These are phyloP conservation scores for Heliconius eleuchia DNA, from an alignment of 1,140 invertebrate genomes.

Conservation along the genomic window DNA sequence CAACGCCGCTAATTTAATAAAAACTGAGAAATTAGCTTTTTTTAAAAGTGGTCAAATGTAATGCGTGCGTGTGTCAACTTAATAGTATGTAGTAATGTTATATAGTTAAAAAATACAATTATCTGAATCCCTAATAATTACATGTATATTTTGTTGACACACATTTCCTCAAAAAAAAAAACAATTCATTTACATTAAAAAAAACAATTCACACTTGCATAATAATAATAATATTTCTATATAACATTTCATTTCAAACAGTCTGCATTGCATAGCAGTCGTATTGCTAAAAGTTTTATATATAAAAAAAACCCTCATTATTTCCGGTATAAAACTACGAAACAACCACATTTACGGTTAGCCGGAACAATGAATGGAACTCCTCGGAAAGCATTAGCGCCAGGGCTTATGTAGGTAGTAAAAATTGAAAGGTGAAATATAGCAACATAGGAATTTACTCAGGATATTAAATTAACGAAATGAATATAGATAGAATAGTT, in stretches of 20 bases:
- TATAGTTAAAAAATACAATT: background rate
- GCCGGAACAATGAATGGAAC: conserved; percentile 14
- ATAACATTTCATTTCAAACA: background rate
- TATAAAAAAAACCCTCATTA: conserved; percentile 23
- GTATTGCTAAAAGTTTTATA: background rate
- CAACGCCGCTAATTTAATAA: too few species aligned
- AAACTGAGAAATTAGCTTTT: too few species aligned
- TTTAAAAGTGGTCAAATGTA: too few species aligned
- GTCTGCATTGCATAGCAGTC: background rate
- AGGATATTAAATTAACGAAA: conserved; percentile 36
- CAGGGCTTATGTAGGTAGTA: conserved; percentile 21
- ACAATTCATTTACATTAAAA: background rate
- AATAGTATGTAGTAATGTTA: too few species aligned
- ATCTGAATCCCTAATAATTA: background rate
- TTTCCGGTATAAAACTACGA: conserved; percentile 27
- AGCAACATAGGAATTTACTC: conserved; percentile 33
- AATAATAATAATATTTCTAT: background rate
- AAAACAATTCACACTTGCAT: background rate
- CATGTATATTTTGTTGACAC: background rate
- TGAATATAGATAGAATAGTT: conserved; percentile 21
- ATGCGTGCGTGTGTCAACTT: too few species aligned
- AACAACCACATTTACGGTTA: conserved; percentile 33
- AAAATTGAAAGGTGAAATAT: conserved; percentile 30
- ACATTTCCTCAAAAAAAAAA: background rate
- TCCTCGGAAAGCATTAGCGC: conserved; percentile 28